Conservation (phyloP, 1,140 invertebrate species). For the Calliphora vicina region DNA sequence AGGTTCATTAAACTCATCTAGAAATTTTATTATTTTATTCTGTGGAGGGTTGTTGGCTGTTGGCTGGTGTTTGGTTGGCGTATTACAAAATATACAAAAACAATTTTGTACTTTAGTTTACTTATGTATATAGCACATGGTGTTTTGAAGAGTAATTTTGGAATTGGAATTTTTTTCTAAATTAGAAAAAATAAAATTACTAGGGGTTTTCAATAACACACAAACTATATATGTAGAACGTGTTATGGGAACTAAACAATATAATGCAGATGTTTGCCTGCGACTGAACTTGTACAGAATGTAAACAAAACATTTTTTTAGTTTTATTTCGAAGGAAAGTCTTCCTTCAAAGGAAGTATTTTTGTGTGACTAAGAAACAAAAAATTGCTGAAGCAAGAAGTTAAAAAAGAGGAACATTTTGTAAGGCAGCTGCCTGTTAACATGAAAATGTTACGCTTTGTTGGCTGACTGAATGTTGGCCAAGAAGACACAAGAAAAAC, state of each 20-base stretch:
- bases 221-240: background rate
- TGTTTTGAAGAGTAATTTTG: constrained; percentile 1
- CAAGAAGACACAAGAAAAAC: background rate
- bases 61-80: constrained; percentile 31
- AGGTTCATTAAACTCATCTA: constrained; percentile 31
- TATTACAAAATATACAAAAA: background rate
- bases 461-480: background rate
- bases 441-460: background rate
- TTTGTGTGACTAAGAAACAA: background rate
- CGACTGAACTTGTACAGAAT: background rate
- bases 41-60: constrained; percentile 24
- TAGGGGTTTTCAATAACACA: constrained; percentile 15
- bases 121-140: constrained; percentile 11
- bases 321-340: background rate
- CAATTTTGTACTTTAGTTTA: too few relatives aligned
- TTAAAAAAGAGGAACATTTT: background rate
- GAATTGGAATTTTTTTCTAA: constrained; percentile 31
- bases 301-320: constrained; percentile 23
- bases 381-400: constrained; percentile 22
- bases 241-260: constrained; percentile 9
- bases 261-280: background rate
- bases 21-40: background rate
- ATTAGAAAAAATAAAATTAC: constrained; percentile 19
- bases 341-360: constrained; percentile 11
- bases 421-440: background rate